A percentile compares a stretch with the other conserved stretches of the same genome.
phyloP scores from a whole-genome alignment of 2,888 invertebrate genomes.

The Acronicta psi region DNA sequence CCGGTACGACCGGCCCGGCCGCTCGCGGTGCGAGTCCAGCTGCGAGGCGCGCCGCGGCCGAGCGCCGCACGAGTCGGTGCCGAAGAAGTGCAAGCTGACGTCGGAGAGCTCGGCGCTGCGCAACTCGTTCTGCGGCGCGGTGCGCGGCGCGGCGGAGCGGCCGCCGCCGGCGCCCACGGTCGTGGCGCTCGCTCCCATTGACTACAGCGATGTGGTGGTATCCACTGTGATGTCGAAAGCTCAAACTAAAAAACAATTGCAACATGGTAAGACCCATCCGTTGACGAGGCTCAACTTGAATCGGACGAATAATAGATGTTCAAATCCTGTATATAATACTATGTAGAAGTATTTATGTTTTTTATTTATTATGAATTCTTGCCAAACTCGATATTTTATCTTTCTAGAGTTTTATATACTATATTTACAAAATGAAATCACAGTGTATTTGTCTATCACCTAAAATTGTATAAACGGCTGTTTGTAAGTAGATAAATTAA shows the following conservation, averaged over 20 bases:
- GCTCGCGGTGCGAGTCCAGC: conserved; percentile 67
- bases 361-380: conserved; percentile 88
- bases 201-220: conserved; percentile 89
- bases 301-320: conserved; percentile 92
- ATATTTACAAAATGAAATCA: conserved; percentile 88
- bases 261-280: conserved; percentile 97
- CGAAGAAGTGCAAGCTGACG: conserved; percentile 56
- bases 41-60: conserved; percentile 56
- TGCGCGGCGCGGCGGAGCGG: conserved; percentile 69
- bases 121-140: conserved; percentile 67
- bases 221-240: conserved; percentile 92
- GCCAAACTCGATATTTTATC: conserved; percentile 89
- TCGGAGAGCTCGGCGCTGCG: conserved; percentile 63
- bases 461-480: conserved; percentile 85
- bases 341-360: conserved; percentile 91
- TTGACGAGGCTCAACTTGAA: conserved; percentile 95
- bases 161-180: conserved; percentile 81
- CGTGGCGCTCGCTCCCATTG: conserved; percentile 77
- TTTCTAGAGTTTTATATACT: conserved; percentile 88
- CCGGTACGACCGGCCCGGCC: conserved; percentile 90
- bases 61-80: conserved; percentile 56
- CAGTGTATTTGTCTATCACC: conserved; percentile 86
- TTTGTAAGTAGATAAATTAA: conserved; percentile 85
- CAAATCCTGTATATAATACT: conserved; percentile 96
- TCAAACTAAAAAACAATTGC: conserved; percentile 94